Percentiles rank a stretch among this genome's conserved stretches.
Evolutionary conservation across 2,797 vertebrate species (phyloP).

Genomic region (Sebastiscus tertius): DNA sequence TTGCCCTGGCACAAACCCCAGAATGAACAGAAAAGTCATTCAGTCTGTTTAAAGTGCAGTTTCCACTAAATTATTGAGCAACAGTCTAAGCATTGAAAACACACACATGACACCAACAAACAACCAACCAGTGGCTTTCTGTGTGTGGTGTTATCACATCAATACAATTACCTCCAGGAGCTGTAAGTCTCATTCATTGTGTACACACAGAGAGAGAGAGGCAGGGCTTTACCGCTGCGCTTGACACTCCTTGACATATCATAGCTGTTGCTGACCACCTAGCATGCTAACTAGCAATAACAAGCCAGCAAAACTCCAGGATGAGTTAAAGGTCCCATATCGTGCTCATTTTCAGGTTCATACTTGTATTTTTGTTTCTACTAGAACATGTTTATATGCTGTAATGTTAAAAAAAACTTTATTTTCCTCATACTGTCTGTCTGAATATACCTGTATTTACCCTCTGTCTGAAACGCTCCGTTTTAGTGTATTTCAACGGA

Average conservation of each 20-base stretch:
- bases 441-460: no score
- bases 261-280: slow-evolving; percentile 8
- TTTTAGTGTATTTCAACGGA: no score
- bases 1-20: neutral
- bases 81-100: neutral
- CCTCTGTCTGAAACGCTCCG: no score
- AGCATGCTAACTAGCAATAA: neutral
- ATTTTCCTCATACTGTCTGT: rapidly evolving
- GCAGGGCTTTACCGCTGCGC: slow-evolving; percentile 21
- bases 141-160: no score
- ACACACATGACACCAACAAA: neutral
- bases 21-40: neutral
- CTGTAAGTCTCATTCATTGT: slow-evolving; percentile 18
- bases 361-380: no score
- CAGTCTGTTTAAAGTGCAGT: neutral
- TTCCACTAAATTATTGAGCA: neutral
- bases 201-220: neutral
- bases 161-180: no score
- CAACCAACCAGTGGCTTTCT: neutral
- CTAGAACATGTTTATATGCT: no score
- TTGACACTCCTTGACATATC: slow-evolving; percentile 37
- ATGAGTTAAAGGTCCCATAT: neutral
- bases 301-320: neutral
- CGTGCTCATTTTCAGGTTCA: no score
- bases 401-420: no score